Evolutionary conservation across 2,888 invertebrate genomes (phyloP), one percentile per base, ranked within the genome.

Genomic region (Notodonta dromedarius): DNA sequence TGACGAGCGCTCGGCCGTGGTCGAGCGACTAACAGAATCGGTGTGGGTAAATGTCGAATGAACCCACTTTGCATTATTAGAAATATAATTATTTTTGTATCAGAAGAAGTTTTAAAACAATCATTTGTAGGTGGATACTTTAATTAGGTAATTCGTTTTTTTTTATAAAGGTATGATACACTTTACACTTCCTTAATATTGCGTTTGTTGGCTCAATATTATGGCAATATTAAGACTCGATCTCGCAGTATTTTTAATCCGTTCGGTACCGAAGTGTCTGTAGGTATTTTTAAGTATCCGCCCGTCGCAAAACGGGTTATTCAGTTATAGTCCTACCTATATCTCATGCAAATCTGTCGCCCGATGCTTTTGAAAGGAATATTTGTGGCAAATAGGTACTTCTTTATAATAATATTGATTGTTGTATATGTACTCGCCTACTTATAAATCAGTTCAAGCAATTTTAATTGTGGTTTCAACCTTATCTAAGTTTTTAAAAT

Each of bases 51-150:
- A 89, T 86, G 85, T 86, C 85, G 83, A 86, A 82, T 84, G 76
- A 80, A 82, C 83, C 86, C 88, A 85, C 86, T 89, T 88, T 85
- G 86, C 86, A 84, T 87, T 86, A 80, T 83, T 80, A 80, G 82
- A 80, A 85, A 86, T 83, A 86, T 83, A 84, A 74, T 78, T 74
- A 70, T 64, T 67, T 71, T 74, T 69, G 62, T 70, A 62, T 63
- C 62, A 61, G 67, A 67, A 77, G 62, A 75, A 71, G 73, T 77
- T 69, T 63, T 52, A 32, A 24, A 24, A 9, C n/a, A 48, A 6
- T 14, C 11, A 50, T 16, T 46, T 46, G 9, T 42, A n/a, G n/a
- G n/a, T 46, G 13, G 11, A n/a, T 46, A 24, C 1, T 46, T 46
- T 46, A n/a, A n/a, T 46, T 46, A n/a, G n/a, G n/a, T n/a, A 11